phyloP scores from a whole-genome alignment of 2,888 invertebrate species.

The Lycophotia porphyrea region DNA sequence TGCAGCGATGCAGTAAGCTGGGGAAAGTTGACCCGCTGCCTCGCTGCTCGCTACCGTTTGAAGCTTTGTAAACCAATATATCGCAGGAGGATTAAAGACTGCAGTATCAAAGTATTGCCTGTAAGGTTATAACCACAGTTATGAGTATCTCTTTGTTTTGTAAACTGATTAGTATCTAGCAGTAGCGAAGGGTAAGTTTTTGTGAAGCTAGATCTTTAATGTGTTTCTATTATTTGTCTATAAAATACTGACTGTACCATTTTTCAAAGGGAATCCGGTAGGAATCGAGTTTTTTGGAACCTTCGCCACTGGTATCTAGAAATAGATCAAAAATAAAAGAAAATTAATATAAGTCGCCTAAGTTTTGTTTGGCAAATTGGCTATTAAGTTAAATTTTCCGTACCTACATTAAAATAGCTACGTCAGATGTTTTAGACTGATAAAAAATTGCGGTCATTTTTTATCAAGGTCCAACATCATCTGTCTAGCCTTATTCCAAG shows the following conservation, averaged over 20 bases:
- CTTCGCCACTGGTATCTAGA: no score
- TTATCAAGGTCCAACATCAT: not conserved
- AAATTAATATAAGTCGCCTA: not conserved
- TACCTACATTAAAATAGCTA: not conserved
- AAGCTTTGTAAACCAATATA: constrained; percentile 11
- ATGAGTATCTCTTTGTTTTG: not conserved
- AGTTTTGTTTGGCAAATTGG: not conserved
- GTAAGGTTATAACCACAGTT: constrained; percentile 6
- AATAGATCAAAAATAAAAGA: not conserved
- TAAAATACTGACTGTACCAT: no score
- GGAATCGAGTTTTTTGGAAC: no score
- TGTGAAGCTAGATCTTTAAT: no score
- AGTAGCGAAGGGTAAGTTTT: no score
- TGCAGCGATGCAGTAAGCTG: not conserved
- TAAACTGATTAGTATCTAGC: not conserved
- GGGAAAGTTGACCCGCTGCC: not conserved
- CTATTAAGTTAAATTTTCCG: not conserved
- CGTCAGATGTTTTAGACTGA: not conserved
- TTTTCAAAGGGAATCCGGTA: no score
- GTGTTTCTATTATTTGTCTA: no score
- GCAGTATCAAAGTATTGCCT: constrained; percentile 3
- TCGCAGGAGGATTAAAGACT: constrained; percentile 18
- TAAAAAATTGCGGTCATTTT: not conserved
- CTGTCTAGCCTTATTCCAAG: not conserved
- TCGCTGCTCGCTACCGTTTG: not conserved